These are phyloP conservation scores for Rhipidura dahli DNA, from an alignment of 2,113 vertebrate species.

Conservation along the genomic window DNA sequence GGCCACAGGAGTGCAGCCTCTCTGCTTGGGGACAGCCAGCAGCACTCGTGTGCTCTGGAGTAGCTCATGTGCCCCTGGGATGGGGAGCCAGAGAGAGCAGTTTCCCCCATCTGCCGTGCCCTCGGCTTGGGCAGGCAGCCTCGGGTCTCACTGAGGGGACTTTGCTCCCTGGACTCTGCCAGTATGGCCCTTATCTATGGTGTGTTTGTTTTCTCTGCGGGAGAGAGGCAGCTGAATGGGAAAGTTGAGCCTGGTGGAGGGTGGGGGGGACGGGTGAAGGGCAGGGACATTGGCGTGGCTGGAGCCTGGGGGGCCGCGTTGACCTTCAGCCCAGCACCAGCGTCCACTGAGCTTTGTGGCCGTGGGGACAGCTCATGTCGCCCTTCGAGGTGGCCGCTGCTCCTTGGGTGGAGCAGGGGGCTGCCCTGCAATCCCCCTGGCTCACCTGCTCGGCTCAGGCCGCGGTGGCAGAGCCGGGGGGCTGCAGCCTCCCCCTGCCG, in stretches of 20 bases:
- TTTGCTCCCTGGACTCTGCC: conserved; percentile 47
- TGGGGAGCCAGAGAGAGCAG: background rate
- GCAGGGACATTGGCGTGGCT: background rate
- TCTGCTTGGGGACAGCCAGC: background rate
- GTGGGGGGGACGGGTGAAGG: background rate
- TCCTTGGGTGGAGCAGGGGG: background rate
- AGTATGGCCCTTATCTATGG: conserved; percentile 30
- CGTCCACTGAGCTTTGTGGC: background rate
- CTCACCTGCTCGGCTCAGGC: background rate
- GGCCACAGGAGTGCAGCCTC: rapidly evolving
- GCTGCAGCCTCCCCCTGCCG: background rate
- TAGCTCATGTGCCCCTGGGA: background rate
- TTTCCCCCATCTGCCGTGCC: background rate
- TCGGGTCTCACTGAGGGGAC: background rate
- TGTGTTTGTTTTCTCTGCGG: conserved; percentile 54
- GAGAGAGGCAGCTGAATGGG: background rate
- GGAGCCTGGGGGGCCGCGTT: background rate
- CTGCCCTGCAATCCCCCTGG: rapidly evolving
- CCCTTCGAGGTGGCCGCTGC: rapidly evolving
- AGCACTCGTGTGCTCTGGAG: background rate
- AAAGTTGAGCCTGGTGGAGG: background rate
- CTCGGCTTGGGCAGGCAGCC: background rate
- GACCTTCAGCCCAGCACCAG: background rate
- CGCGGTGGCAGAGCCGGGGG: background rate
- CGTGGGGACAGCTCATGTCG: rapidly evolving